A percentile compares a stretch with the other conserved stretches of the same genome.
These are phyloP conservation scores for Gymnopithys bicolor DNA, from an alignment of 2,797 vertebrate species.

Conservation along the genomic window DNA sequence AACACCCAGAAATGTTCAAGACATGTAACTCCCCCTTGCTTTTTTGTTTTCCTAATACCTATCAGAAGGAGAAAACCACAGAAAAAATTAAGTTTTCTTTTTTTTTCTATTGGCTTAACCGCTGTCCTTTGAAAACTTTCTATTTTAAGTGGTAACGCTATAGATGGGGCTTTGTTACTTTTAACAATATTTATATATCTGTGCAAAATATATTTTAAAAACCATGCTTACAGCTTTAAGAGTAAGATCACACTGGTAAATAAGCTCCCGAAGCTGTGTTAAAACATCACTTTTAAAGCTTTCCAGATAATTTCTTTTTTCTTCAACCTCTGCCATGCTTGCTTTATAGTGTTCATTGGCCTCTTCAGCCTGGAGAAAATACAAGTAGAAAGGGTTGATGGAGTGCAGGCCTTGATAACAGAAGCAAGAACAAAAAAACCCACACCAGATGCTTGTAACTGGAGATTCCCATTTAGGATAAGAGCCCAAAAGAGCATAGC, in stretches of 20 bases:
- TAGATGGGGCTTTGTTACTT: not conserved
- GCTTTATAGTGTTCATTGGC: slow-evolving; percentile 89
- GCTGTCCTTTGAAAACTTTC: not conserved
- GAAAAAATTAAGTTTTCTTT: not conserved
- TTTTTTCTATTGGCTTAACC: not conserved
- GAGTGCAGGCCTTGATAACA: not conserved
- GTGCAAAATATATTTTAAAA: not conserved
- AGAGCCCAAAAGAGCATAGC: not conserved
- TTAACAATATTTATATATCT: not conserved
- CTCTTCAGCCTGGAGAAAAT: slow-evolving; percentile 87
- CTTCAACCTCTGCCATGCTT: slow-evolving; percentile 87
- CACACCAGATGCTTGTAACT: not conserved
- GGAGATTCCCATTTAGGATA: not conserved
- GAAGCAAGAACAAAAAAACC: not conserved
- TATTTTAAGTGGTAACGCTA: not conserved
- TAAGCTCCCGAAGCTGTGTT: slow-evolving; percentile 90
- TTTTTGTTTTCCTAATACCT: not conserved
- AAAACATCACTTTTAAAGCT: slow-evolving; percentile 91
- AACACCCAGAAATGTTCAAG: not conserved
- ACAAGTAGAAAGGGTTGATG: not conserved
- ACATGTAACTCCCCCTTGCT: fast-evolving
- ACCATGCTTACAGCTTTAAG: slow-evolving; percentile 90
- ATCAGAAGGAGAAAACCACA: not conserved
- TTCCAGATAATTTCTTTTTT: slow-evolving; percentile 87
- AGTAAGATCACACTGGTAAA: slow-evolving; percentile 97